Base-by-base conservation (phyloP, 1,140 invertebrate species). In the Laodelphax striatellus region DNA sequence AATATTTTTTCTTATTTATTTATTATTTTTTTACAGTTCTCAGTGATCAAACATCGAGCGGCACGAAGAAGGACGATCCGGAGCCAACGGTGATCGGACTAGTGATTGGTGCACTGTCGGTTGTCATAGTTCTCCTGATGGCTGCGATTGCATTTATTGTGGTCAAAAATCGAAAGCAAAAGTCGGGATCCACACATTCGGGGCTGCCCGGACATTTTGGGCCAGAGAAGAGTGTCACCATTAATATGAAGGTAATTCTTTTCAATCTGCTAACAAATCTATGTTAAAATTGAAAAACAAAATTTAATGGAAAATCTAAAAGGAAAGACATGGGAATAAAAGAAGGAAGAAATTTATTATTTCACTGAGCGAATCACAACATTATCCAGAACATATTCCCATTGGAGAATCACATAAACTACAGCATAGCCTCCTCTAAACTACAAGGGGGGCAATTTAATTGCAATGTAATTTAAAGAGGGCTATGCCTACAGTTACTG, bases 31-130 rank as follows among this genome's bases (percentile, higher is more conserved):
- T 28, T 28, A 1, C 55, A 17, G 34, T 61, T 55, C 19, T 55
- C 50, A 21, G 9, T 34, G 52, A 16, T 13, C 17, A 57, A 72
- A 71, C 57, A 72, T 66, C 62, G 72, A 73, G 58, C 73, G 76
- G 57, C 70, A 77, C 38, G 80, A 83, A 38, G 11, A 38, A 38
- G 34, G 34, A 38, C 34, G 34, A 38, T 9, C 34, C 34, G n/a
- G 34, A 17, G 42, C n/a, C 31, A 21, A 55, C 34, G 13, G 76
- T 83, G 66, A 85, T 89, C 66, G 86, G 85, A 44, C 77, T 88
- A 63, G 80, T 89, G 60, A 87, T 90, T 66, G 86, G 86, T n/a
- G 79, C 84, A 43, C 75, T 90, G 63, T 82, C 82, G 14, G 84
- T 85, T 21, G 82, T 88, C 62, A 88, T 89, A 63, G 70, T 89